Evolutionary conservation across 2,888 invertebrate species (phyloP), one percentile per base, ranked within the genome.

Genomic region (Choristoneura rosaceana): DNA sequence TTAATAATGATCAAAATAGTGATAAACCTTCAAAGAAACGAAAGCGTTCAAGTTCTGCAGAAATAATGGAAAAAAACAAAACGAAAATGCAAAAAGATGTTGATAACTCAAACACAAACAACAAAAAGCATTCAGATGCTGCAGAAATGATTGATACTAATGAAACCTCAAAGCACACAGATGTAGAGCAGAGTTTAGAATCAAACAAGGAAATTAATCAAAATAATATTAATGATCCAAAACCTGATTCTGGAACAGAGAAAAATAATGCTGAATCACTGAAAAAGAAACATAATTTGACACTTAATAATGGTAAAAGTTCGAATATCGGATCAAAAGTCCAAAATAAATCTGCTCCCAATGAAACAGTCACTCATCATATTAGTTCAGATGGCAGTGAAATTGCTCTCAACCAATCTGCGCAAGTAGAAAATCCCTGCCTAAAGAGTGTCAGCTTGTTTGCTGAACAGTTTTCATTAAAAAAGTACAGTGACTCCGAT

Each of bases 361-460:
- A 55, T 43, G 41, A 63, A 17, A 14, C 15, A 12, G 41, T 47
- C 43, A 14, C 17, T 34, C 59, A 67, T 25, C 58, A 47, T 15
- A 25, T 47, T 15, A 38, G 47, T 68, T 67, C 66, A 14, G 71
- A 71, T 75, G 61, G 55, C 73, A 78, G 38, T 76, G 74, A 12
- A 61, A 34, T 17, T 47, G 61, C 17, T 34, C 74, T 68, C 64
- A 71, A 64, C 61, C 71, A 59, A 70, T 67, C 75, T 68, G n/a
- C 69, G 7, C 61, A 74, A 50, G 43, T 75, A n/a, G 76, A 75
- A 70, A 92, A 92, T 62, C 90, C 89, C 3, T 91, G 91, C 75
- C 82, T 90, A 25, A 82, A 89, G 79, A 91, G 87, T 77, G 87
- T 91, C 10, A 92, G 87, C 77, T 79, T 92, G 43, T 91, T 81